phyloP scores from a whole-genome alignment of 2,113 vertebrate genomes.

The Clarias magur region DNA sequence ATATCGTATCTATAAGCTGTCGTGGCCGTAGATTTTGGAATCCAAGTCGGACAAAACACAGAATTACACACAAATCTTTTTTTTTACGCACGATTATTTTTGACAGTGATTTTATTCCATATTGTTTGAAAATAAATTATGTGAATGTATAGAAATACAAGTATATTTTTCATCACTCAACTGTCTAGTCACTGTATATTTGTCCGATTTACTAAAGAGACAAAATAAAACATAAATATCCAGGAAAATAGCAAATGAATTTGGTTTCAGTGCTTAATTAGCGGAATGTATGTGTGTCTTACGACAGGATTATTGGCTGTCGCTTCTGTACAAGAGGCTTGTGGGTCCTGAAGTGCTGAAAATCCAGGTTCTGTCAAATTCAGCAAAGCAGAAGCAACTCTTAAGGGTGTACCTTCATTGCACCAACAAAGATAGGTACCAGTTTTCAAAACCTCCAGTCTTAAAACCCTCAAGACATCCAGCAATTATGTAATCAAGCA shows the following conservation, averaged over 20 bases:
- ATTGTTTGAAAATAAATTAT: background rate
- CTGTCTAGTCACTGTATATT: background rate
- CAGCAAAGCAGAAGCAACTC: conserved; percentile 43
- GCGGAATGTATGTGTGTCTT: background rate
- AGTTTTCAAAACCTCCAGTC: background rate
- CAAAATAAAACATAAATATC: background rate
- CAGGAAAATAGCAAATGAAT: background rate
- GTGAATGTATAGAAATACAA: background rate
- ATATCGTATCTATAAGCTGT: too few species aligned
- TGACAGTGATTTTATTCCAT: too few species aligned
- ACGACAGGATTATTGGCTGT: conserved; percentile 93
- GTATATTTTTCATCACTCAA: background rate
- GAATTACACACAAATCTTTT: too few species aligned
- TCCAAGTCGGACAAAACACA: too few species aligned
- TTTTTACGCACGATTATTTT: too few species aligned
- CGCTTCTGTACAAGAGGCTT: conserved; percentile 87
- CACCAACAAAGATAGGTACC: conserved; percentile 78
- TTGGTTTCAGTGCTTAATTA: background rate
- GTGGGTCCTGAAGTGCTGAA: conserved; percentile 84
- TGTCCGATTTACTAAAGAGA: background rate
- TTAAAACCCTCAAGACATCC: background rate
- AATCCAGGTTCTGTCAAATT: conserved; percentile 41
- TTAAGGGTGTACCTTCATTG: conserved; percentile 90
- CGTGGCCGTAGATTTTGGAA: too few species aligned
- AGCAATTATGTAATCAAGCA: background rate